phyloP scores from a whole-genome alignment of 2,888 invertebrate species.

The Leptinotarsa haldemani region DNA sequence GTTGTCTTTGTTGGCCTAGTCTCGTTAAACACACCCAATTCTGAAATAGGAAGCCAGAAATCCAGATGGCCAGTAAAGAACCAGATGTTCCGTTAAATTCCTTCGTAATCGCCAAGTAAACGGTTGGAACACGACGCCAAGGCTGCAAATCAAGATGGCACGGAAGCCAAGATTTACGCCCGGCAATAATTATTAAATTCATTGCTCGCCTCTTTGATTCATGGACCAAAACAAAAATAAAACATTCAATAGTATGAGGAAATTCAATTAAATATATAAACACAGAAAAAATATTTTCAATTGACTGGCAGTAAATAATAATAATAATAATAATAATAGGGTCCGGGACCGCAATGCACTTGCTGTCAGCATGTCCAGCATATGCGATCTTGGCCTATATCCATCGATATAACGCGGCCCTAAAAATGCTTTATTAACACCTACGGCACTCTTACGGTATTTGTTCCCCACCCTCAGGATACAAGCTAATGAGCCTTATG shows the following conservation, averaged over 20 bases:
- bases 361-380: too few species aligned
- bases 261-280: background rate
- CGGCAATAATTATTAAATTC: slow-evolving; percentile 56
- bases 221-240: slow-evolving; percentile 39
- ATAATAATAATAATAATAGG: too few species aligned
- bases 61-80: slow-evolving; percentile 24
- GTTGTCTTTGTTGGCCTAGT: slow-evolving; percentile 8
- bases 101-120: slow-evolving; percentile 36
- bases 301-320: too few species aligned
- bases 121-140: slow-evolving; percentile 42
- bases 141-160: slow-evolving; percentile 55
- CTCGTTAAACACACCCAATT: background rate
- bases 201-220: slow-evolving; percentile 50
- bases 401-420: too few species aligned
- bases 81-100: slow-evolving; percentile 42
- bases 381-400: too few species aligned
- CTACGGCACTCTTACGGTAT: too few species aligned
- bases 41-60: slow-evolving; percentile 9
- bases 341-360: too few species aligned
- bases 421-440: too few species aligned
- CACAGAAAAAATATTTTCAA: too few species aligned
- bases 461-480: too few species aligned
- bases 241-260: background rate
- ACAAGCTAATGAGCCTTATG: too few species aligned
- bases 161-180: slow-evolving; percentile 52